phyloP scores from a whole-genome alignment of 2,797 vertebrate species.

The Calcarius lapponicus region DNA sequence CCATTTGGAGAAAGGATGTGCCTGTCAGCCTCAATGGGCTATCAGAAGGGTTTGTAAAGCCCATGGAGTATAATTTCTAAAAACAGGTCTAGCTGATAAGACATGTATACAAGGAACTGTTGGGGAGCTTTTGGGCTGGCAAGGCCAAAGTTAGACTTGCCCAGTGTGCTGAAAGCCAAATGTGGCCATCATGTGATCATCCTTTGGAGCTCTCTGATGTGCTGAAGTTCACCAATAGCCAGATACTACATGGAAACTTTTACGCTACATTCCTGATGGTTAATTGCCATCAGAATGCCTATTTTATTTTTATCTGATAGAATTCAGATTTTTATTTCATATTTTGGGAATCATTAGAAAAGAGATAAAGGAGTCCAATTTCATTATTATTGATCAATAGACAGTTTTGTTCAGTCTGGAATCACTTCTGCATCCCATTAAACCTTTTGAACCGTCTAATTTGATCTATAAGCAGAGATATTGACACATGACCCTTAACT shows the following conservation, averaged over 20 bases:
- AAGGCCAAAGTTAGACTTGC: neutral
- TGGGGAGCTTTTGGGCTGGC: neutral
- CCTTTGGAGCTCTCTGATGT: neutral
- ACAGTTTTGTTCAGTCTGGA: neutral
- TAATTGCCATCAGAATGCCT: neutral
- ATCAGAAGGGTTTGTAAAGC: neutral
- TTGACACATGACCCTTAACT: neutral
- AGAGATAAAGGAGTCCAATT: neutral
- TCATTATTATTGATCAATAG: neutral
- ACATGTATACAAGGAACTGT: neutral
- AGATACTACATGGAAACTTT: neutral
- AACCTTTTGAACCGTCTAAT: neutral
- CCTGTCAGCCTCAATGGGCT: neutral
- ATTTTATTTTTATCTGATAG: neutral
- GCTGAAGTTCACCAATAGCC: neutral
- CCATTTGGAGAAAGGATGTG: neutral
- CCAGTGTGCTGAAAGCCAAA: neutral
- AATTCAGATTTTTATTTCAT: neutral
- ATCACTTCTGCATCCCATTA: neutral
- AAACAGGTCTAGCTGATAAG: neutral
- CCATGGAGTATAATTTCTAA: neutral
- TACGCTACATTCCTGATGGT: neutral
- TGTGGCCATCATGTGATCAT: neutral
- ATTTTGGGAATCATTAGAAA: neutral
- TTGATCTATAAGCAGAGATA: constrained; percentile 16